A percentile compares a stretch with the other conserved stretches of the same genome.
Conservation (phyloP, 2,797 vertebrate species). For the Helarctos malayanus region DNA sequence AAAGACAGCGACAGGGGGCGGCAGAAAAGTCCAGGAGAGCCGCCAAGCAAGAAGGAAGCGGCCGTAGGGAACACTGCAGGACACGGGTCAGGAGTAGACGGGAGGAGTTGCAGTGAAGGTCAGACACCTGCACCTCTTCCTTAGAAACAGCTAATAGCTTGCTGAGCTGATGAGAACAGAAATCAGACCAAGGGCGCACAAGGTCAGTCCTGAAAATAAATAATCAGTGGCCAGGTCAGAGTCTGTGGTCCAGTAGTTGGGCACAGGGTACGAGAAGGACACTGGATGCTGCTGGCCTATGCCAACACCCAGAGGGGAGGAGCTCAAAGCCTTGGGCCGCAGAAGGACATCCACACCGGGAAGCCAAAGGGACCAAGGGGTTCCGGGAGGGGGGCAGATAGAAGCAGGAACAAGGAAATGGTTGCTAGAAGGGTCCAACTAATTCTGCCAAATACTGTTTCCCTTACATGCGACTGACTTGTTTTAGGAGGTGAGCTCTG, state of each 20-base stretch:
- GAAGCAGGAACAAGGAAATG: background rate
- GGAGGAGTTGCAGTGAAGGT: background rate
- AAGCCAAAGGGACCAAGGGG: background rate
- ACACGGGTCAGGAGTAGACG: accelerated
- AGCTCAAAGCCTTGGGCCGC: background rate
- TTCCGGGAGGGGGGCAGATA: background rate
- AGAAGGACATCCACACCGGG: background rate
- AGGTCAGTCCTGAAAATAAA: slow-evolving; percentile 32
- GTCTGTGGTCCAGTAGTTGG: background rate
- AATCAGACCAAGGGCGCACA: background rate
- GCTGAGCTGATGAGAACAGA: slow-evolving; percentile 23
- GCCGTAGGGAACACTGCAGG: background rate
- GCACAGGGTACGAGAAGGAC: background rate
- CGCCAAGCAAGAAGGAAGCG: too few relatives aligned
- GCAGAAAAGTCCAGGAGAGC: background rate
- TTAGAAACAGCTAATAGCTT: background rate
- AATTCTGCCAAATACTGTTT: background rate
- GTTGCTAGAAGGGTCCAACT: background rate
- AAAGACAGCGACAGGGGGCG: background rate
- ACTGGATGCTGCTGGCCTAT: background rate
- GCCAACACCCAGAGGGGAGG: background rate
- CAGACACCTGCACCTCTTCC: background rate
- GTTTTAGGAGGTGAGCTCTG: background rate
- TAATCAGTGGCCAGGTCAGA: background rate
- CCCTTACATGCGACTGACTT: background rate